Evolutionary conservation across 2,888 invertebrate species (phyloP).

Genomic region (Microctonus hyperodae): DNA sequence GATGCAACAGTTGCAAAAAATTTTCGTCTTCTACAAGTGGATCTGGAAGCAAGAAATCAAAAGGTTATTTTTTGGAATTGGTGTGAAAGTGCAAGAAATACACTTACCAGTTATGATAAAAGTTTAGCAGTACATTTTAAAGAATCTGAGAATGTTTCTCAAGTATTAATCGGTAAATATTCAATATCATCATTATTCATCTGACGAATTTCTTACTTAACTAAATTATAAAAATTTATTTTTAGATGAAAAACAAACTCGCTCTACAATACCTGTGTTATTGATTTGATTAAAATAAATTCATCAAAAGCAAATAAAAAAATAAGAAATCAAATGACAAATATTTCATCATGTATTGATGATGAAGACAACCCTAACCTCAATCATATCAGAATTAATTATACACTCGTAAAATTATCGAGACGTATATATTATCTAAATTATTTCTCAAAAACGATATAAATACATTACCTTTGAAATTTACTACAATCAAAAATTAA

Average conservation of each 20-base stretch:
- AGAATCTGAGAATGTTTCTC: conserved; percentile 43
- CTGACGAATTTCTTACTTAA: conserved; percentile 1
- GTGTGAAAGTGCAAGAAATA: conserved; percentile 49
- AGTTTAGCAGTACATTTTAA: conserved; percentile 47
- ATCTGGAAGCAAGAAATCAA: conserved; percentile 53
- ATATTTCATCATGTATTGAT: too few relatives aligned
- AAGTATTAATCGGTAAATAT: conserved; percentile 47
- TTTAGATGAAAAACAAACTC: conserved; percentile 17
- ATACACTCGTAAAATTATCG: neutral
- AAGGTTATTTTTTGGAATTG: conserved; percentile 61
- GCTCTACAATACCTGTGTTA: conserved; percentile 17
- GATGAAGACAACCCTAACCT: too few relatives aligned
- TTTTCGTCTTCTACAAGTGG: conserved; percentile 51
- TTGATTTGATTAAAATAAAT: conserved; percentile 31
- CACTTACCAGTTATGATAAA: conserved; percentile 52
- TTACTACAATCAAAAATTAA: too few relatives aligned
- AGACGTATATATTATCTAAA: too few relatives aligned
- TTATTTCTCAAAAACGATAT: too few relatives aligned
- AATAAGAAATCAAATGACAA: neutral
- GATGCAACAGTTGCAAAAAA: conserved; percentile 76
- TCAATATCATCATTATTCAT: neutral
- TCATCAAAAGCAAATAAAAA: neutral
- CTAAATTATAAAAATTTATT: neutral
- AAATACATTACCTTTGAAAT: too few relatives aligned
- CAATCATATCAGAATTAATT: neutral